Percentiles rank a stretch among this genome's conserved stretches.
Conservation (phyloP, 2,888 invertebrate genomes). For the Congeria kusceri region DNA sequence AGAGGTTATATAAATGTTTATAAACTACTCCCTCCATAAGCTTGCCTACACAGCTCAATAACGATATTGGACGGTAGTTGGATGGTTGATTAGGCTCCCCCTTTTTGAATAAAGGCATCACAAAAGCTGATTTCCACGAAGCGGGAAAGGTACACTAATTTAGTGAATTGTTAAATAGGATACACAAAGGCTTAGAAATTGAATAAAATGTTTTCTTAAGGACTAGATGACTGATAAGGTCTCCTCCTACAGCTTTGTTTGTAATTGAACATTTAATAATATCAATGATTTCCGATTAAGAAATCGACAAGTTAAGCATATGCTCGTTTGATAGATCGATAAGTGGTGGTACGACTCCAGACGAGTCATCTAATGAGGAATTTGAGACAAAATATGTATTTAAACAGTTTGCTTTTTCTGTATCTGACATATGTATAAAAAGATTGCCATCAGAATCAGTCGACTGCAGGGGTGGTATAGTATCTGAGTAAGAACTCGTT, state of each 20-base stretch:
- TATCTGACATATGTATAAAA: no score
- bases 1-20: conserved; percentile 3
- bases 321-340: not conserved
- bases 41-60: not conserved
- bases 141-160: not conserved
- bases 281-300: not conserved
- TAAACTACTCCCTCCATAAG: not conserved
- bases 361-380: not conserved
- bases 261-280: not conserved
- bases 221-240: not conserved
- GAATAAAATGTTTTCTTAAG: not conserved
- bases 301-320: not conserved
- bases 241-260: not conserved
- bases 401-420: not conserved
- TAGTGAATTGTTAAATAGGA: not conserved
- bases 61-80: not conserved
- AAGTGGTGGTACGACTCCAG: no score
- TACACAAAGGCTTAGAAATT: not conserved
- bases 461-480: no score
- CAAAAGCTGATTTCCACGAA: not conserved
- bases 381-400: not conserved
- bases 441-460: not conserved
- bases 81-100: not conserved
- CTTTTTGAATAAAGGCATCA: conserved; percentile 7
- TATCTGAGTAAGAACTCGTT: no score